These are phyloP conservation scores for Macrosiphum euphorbiae DNA, from an alignment of 2,888 invertebrate species.

Conservation along the genomic window DNA sequence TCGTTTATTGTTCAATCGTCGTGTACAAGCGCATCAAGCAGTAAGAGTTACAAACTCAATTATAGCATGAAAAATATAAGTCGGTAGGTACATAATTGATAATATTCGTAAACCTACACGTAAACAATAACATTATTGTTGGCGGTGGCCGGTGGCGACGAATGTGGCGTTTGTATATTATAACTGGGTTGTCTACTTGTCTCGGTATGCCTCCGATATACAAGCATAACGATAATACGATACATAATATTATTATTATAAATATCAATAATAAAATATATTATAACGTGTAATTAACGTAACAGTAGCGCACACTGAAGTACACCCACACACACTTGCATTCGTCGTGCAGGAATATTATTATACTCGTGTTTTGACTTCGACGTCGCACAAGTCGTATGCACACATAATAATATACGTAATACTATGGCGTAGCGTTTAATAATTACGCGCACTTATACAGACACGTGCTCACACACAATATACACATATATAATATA, in stretches of 20 bases:
- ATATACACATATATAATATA: background rate
- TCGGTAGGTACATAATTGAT: background rate
- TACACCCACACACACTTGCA: background rate
- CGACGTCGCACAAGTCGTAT: background rate
- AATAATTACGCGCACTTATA: background rate
- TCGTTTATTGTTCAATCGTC: background rate
- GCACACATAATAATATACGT: background rate
- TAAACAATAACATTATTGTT: background rate
- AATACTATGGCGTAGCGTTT: background rate
- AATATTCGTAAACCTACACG: background rate
- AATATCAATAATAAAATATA: background rate
- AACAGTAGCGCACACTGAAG: background rate
- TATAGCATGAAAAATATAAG: background rate
- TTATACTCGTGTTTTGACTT: constrained; percentile 24
- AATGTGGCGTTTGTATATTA: background rate
- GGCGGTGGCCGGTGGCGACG: background rate
- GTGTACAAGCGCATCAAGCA: background rate
- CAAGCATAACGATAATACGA: too few species aligned
- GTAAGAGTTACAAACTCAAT: background rate
- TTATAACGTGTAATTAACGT: background rate
- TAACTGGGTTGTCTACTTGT: background rate
- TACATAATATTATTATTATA: background rate
- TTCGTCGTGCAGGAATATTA: background rate
- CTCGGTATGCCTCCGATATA: background rate
- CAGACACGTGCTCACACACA: background rate